phyloP scores from a whole-genome alignment of 2,888 invertebrate genomes.

The Polydrusus tereticollis region DNA sequence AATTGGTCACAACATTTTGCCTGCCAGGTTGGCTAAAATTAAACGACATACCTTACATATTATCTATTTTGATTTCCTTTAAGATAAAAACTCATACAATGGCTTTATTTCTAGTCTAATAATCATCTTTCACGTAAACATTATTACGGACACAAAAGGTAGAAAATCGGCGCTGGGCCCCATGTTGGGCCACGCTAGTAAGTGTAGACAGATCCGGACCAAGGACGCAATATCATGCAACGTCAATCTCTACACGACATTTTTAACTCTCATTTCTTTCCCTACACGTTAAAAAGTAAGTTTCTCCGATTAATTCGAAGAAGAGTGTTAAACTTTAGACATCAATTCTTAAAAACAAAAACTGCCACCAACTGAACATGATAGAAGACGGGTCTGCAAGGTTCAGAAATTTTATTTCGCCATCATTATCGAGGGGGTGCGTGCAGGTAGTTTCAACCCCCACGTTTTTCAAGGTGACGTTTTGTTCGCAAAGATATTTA shows the following conservation, averaged over 20 bases:
- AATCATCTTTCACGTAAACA: conserved; percentile 53
- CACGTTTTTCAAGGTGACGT: conserved; percentile 58
- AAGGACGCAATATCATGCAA: not conserved
- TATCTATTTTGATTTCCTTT: not conserved
- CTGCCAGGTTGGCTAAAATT: conserved; percentile 16
- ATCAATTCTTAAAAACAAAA: too few relatives aligned
- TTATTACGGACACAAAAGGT: conserved; percentile 51
- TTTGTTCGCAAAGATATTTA: conserved; percentile 53
- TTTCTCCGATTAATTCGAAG: too few relatives aligned
- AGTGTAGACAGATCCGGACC: conserved; percentile 10
- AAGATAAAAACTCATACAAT: conserved; percentile 50
- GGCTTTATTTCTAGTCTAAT: conserved; percentile 54
- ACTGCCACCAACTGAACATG: too few relatives aligned
- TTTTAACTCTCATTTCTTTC: too few relatives aligned
- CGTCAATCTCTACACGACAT: not conserved
- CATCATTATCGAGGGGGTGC: conserved; percentile 44
- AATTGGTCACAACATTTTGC: too few relatives aligned
- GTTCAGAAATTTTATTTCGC: conserved; percentile 22
- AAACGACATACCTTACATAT: conserved; percentile 27
- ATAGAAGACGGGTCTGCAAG: conserved; percentile 11
- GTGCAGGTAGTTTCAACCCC: conserved; percentile 60
- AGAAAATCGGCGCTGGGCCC: conserved; percentile 49
- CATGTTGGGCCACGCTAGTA: not conserved
- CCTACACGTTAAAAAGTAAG: too few relatives aligned
- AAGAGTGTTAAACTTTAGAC: too few relatives aligned